Evolutionary conservation across 2,888 invertebrate genomes (phyloP).

Genomic region (Yponomeuta cagnagella): DNA sequence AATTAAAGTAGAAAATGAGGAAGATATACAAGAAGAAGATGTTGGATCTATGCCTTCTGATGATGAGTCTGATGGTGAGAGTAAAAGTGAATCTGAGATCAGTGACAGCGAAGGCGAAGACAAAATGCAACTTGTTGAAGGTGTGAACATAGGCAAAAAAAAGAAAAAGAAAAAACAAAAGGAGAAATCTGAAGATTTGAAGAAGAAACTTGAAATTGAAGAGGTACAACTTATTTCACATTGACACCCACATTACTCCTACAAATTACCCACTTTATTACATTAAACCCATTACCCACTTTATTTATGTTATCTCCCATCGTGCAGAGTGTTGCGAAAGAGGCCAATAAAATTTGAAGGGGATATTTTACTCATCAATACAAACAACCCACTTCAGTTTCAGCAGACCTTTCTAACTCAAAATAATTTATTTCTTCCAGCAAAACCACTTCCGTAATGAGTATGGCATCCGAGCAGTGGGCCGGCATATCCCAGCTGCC

Average conservation of each 20-base stretch:
- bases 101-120: slow-evolving; percentile 32
- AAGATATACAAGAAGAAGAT: slow-evolving; percentile 6
- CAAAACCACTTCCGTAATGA: slow-evolving; percentile 84
- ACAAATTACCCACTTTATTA: background rate
- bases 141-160: slow-evolving; percentile 57
- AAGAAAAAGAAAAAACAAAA: slow-evolving; percentile 62
- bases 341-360: no score
- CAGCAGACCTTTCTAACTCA: background rate
- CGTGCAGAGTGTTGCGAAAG: no score
- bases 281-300: no score
- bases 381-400: no score
- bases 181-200: slow-evolving; percentile 60
- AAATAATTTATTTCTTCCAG: slow-evolving; percentile 50
- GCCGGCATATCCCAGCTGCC: slow-evolving; percentile 87
- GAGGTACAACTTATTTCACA: slow-evolving; percentile 40
- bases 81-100: background rate
- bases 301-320: no score
- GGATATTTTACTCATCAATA: no score
- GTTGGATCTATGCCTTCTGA: background rate
- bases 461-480: slow-evolving; percentile 85
- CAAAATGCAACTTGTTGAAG: slow-evolving; percentile 56
- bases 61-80: background rate
- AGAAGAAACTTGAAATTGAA: slow-evolving; percentile 61
- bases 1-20: slow-evolving; percentile 11
- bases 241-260: background rate